A percentile compares a stretch with the other conserved stretches of the same genome.
These are phyloP conservation scores for Dendrocincla tyrannina DNA, from an alignment of 2,797 vertebrate genomes.

Conservation along the genomic window DNA sequence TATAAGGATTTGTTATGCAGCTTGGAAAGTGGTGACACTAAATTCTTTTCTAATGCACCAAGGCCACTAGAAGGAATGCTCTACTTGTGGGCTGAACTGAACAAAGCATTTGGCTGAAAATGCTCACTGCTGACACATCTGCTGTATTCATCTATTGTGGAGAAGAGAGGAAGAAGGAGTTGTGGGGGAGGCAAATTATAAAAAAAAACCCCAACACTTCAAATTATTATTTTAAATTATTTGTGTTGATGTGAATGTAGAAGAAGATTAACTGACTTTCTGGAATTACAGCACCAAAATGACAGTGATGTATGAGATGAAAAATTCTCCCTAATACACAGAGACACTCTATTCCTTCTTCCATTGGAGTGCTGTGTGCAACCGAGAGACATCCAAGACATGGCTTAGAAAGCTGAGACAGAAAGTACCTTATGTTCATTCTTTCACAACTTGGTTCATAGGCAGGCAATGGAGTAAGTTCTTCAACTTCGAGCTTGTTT, in stretches of 20 bases:
- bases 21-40: conserved; percentile 32
- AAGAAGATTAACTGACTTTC: conserved; percentile 42
- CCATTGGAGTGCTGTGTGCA: not conserved
- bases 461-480: not conserved
- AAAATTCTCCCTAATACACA: conserved; percentile 11
- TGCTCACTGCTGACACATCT: conserved; percentile 8
- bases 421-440: not conserved
- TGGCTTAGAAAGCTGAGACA: not conserved
- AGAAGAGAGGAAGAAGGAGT: not conserved
- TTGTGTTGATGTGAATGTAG: conserved; percentile 36
- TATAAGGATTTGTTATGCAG: not conserved
- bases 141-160: conserved; percentile 34
- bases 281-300: conserved; percentile 5
- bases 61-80: not conserved
- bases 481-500: not conserved
- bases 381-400: not conserved
- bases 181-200: not conserved
- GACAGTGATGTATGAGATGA: conserved; percentile 34
- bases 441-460: not conserved
- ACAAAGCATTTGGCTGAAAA: not conserved
- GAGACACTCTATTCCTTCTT: not conserved
- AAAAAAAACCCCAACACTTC: not conserved
- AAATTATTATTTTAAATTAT: conserved; percentile 11
- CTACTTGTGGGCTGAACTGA: not conserved
- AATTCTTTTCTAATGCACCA: conserved; percentile 24